phyloP scores from a whole-genome alignment of 2,888 invertebrate species.

The Malachius bipustulatus region DNA sequence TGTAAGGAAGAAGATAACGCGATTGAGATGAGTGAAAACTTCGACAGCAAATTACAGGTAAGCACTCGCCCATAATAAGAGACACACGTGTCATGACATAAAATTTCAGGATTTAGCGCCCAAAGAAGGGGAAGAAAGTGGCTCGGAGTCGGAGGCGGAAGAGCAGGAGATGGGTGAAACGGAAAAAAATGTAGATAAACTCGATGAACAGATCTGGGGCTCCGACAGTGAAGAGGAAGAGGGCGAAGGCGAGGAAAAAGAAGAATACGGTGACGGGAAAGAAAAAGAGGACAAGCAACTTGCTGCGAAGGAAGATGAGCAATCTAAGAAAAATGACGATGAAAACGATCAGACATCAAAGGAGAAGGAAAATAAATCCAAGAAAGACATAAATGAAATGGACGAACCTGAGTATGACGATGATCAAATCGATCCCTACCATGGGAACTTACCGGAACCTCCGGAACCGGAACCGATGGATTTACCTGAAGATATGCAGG shows the following conservation, averaged over 20 bases:
- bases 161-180: conserved; percentile 98
- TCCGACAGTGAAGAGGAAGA: conserved; percentile 68
- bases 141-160: conserved; percentile 72
- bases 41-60: conserved; percentile 73
- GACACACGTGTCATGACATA: too few relatives aligned
- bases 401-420: conserved; percentile 70
- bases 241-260: conserved; percentile 28
- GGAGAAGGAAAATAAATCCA: conserved; percentile 40
- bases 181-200: conserved; percentile 68
- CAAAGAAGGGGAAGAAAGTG: conserved; percentile 47
- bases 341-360: conserved; percentile 44
- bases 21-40: conserved; percentile 93
- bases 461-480: conserved; percentile 81
- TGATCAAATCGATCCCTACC: conserved; percentile 72
- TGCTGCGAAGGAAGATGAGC: conserved; percentile 50
- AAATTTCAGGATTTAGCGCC: conserved; percentile 39
- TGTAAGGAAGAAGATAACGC: conserved; percentile 83
- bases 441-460: conserved; percentile 63
- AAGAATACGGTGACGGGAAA: conserved; percentile 42
- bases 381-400: conserved; percentile 67
- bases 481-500: conserved; percentile 73
- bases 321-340: conserved; percentile 33
- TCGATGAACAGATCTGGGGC: conserved; percentile 73
- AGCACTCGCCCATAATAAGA: too few relatives aligned
- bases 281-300: conserved; percentile 57